These are phyloP conservation scores for Pseudochromis fuscus DNA, from an alignment of 2,797 vertebrate genomes.

Conservation along the genomic window DNA sequence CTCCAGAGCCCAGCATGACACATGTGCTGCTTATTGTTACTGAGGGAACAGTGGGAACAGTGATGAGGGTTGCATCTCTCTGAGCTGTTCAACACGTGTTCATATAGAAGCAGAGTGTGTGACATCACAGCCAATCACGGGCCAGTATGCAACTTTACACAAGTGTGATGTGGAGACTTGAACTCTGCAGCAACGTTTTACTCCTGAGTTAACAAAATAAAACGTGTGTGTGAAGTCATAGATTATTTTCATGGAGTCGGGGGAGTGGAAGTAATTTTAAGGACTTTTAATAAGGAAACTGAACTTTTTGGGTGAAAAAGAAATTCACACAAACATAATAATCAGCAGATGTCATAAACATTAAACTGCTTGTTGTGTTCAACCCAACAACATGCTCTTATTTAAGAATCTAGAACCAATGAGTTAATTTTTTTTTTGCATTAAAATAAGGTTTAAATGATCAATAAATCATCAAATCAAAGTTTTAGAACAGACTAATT, in stretches of 20 bases:
- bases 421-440: not conserved
- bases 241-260: not conserved
- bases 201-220: not conserved
- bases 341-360: not conserved
- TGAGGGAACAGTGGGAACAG: no score
- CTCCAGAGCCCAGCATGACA: not conserved
- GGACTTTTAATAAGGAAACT: not conserved
- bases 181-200: not conserved
- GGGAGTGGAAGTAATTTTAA: not conserved
- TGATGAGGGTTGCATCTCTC: no score
- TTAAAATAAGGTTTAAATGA: not conserved
- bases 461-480: not conserved
- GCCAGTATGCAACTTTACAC: not conserved
- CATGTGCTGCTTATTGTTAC: not conserved
- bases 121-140: not conserved
- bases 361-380: no score
- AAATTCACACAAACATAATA: conserved; percentile 3
- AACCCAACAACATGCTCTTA: no score
- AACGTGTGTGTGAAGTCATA: not conserved
- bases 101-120: not conserved
- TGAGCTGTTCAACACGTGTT: not conserved
- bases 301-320: not conserved
- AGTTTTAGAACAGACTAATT: no score
- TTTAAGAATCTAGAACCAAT: not conserved
- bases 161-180: not conserved